These are phyloP conservation scores for Nudaria mundana DNA, from an alignment of 2,888 invertebrate genomes.

Conservation along the genomic window DNA sequence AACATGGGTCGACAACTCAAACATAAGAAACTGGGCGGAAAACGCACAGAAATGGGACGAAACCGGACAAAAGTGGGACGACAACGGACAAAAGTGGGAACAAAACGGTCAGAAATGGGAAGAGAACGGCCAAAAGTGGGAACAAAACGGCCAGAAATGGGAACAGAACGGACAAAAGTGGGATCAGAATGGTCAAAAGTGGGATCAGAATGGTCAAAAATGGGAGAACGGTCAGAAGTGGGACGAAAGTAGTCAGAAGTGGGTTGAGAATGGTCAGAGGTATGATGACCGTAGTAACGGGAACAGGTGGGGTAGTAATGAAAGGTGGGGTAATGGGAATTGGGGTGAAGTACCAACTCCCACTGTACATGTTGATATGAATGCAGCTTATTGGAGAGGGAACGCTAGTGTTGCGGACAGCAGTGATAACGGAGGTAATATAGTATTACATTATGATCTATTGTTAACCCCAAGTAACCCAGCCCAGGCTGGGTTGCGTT, in stretches of 20 bases:
- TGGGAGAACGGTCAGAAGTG: conserved; percentile 36
- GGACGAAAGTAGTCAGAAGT: conserved; percentile 38
- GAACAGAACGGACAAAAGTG: conserved; percentile 38
- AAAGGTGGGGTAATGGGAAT: conserved; percentile 57
- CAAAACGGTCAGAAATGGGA: conserved; percentile 51
- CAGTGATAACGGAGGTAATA: conserved; percentile 74
- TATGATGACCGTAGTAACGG: conserved; percentile 48
- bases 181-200: conserved; percentile 36
- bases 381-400: conserved; percentile 67
- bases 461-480: too few relatives aligned
- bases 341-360: conserved; percentile 72
- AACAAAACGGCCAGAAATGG: conserved; percentile 42
- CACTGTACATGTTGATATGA: conserved; percentile 70
- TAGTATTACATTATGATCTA: too few relatives aligned
- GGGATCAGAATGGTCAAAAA: conserved; percentile 31
- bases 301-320: conserved; percentile 53
- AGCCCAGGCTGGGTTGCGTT: too few relatives aligned
- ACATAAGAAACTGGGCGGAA: conserved; percentile 65
- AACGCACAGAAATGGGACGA: conserved; percentile 57
- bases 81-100: conserved; percentile 50
- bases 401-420: conserved; percentile 71
- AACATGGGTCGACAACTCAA: conserved; percentile 65
- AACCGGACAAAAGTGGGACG: conserved; percentile 44
- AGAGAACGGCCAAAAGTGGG: conserved; percentile 40
- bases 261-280: conserved; percentile 42